Evolutionary conservation across 2,888 invertebrate genomes (phyloP), one percentile per base, ranked within the genome.

Genomic region (Drosophila maculinotata): DNA sequence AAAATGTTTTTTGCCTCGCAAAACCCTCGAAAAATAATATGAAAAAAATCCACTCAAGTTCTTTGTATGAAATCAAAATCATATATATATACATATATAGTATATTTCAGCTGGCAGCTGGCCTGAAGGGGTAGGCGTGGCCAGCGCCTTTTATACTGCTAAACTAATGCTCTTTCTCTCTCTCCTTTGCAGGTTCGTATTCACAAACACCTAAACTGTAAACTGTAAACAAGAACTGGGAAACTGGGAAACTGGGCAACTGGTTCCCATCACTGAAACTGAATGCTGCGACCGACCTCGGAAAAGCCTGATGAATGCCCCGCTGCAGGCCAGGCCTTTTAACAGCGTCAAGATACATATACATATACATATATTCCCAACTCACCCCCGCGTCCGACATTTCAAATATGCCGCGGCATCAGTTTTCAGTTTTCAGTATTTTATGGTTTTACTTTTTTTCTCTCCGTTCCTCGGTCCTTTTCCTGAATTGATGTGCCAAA

Each of bases 181-280:
- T 53, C 48, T 48, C 30, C 66, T 47, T 82, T 83, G 68, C 83
- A 83, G 83, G 83, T 77, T 74, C 63, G 76, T 77, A 76, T 83
- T 80, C 45, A 85, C 47, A 20, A 2, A 20, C 20, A 20, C 20
- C 4, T 20, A 2, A 2, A 20, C 20, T 53, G 44, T 33, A 30
- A 54, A 59, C 54, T 45, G 52, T 59, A 69, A 65, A 62, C 65
- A 38, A 56, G 26, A 54, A 35, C 33, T 25, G 52, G 51, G 35
- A 52, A 47, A 39, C 51, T n/a, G n/a, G n/a, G n/a, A n/a, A n/a
- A n/a, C n/a, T 30, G 59, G 52, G 36, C 59, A 47, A 44, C 54
- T 59, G 59, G 53, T 63, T 63, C 53, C 64, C 64, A 53, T 36
- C 28, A 53, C 20, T 15, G 31, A n/a, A 51, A 25, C 15, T 10